Evolutionary conservation across 1,140 invertebrate genomes (phyloP).

Genomic region (Brachionus rotundiformis): DNA sequence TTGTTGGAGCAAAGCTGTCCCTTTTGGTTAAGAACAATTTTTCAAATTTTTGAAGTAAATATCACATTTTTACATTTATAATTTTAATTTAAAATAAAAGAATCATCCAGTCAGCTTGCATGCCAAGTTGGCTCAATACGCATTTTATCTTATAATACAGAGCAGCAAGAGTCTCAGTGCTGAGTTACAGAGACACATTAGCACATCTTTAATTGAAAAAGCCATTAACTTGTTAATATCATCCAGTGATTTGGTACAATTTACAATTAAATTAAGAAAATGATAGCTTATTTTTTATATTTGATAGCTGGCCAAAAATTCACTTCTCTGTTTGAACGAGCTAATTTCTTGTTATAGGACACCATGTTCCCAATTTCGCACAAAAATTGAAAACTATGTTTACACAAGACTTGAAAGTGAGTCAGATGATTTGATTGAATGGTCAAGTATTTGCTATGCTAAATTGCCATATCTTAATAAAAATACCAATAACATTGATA

Average conservation of each 20-base stretch:
- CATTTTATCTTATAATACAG: constrained; percentile 39
- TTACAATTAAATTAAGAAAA: neutral
- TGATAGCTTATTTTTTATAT: too few relatives aligned
- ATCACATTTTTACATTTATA: neutral
- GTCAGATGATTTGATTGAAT: constrained; percentile 12
- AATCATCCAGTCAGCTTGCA: constrained; percentile 38
- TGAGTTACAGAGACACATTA: constrained; percentile 16
- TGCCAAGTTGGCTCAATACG: constrained; percentile 26
- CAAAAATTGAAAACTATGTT: constrained; percentile 27
- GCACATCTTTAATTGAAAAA: constrained; percentile 23
- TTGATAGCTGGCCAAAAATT: constrained; percentile 17
- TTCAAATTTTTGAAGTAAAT: constrained; percentile 41
- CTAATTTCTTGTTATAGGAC: constrained; percentile 14
- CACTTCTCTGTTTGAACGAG: constrained; percentile 1
- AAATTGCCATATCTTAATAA: constrained; percentile 2
- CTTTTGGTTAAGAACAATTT: constrained; percentile 31
- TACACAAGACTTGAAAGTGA: neutral
- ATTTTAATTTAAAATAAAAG: neutral
- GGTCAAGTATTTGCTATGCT: neutral
- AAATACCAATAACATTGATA: constrained; percentile 28
- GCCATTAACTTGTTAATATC: neutral
- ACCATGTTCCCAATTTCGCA: constrained; percentile 12
- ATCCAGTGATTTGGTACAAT: constrained; percentile 16
- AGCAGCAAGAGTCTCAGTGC: constrained; percentile 13
- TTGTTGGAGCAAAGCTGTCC: constrained; percentile 26